Evolutionary conservation across 2,797 vertebrate genomes (phyloP).

Genomic region (Anabacerthia variegaticeps): DNA sequence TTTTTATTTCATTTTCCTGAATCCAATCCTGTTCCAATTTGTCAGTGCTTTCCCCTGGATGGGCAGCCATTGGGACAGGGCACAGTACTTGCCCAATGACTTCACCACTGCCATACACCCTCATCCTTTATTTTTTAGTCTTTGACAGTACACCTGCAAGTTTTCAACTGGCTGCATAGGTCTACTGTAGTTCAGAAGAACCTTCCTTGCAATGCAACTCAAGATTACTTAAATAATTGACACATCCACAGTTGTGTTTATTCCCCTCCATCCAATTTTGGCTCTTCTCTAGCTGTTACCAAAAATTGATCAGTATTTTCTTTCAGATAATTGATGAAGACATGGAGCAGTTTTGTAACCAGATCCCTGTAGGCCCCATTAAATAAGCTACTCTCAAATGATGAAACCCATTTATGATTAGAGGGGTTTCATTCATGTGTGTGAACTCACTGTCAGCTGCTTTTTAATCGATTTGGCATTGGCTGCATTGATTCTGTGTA

Average conservation of each 20-base stretch:
- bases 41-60: neutral
- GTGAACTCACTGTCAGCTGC: neutral
- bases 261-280: neutral
- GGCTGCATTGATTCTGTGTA: slow-evolving; percentile 25
- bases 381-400: neutral
- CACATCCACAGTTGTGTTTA: neutral
- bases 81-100: neutral
- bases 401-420: slow-evolving; percentile 19
- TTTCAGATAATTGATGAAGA: neutral
- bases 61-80: rapidly evolving
- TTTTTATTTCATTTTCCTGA: neutral
- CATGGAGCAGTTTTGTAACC: neutral
- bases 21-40: neutral
- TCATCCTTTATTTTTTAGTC: neutral
- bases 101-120: neutral
- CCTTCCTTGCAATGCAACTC: neutral
- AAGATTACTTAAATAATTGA: neutral
- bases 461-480: neutral
- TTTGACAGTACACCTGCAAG: neutral
- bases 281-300: neutral
- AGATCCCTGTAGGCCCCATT: neutral
- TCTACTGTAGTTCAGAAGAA: neutral
- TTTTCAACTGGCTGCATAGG: neutral
- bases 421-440: neutral
- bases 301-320: neutral